These are phyloP conservation scores for Myotis davidii DNA, from an alignment of 2,113 vertebrate genomes.

Conservation along the genomic window DNA sequence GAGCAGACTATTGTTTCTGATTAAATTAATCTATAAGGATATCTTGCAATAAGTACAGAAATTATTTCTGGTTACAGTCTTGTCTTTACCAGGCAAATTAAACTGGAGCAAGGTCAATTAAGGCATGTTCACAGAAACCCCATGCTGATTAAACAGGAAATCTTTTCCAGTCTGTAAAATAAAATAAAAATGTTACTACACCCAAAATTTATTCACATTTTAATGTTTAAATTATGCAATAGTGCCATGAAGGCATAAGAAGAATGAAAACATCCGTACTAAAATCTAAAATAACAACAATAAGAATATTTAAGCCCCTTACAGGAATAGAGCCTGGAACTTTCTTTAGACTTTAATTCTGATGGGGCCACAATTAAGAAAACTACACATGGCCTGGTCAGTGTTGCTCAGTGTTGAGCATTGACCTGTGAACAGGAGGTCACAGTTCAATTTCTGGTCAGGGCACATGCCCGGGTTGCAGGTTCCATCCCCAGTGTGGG, in stretches of 20 bases:
- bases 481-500: no score
- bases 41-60: background rate
- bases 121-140: background rate
- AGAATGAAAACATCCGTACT: background rate
- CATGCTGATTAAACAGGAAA: background rate
- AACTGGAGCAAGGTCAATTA: slow-evolving; percentile 28
- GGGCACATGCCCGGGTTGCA: no score
- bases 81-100: slow-evolving; percentile 38
- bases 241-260: background rate
- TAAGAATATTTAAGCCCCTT: background rate
- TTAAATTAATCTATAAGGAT: slow-evolving; percentile 15
- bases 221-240: background rate
- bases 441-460: no score
- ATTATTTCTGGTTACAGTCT: slow-evolving; percentile 47
- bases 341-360: background rate
- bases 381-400: background rate
- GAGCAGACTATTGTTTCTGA: background rate
- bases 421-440: no score
- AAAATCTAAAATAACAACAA: slow-evolving; percentile 28
- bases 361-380: background rate
- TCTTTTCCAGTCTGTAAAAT: background rate
- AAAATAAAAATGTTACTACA: background rate
- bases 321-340: background rate
- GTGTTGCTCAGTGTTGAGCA: no score
- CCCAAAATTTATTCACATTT: background rate